phyloP scores from a whole-genome alignment of 2,797 vertebrate species.

The Acanthornis magna region DNA sequence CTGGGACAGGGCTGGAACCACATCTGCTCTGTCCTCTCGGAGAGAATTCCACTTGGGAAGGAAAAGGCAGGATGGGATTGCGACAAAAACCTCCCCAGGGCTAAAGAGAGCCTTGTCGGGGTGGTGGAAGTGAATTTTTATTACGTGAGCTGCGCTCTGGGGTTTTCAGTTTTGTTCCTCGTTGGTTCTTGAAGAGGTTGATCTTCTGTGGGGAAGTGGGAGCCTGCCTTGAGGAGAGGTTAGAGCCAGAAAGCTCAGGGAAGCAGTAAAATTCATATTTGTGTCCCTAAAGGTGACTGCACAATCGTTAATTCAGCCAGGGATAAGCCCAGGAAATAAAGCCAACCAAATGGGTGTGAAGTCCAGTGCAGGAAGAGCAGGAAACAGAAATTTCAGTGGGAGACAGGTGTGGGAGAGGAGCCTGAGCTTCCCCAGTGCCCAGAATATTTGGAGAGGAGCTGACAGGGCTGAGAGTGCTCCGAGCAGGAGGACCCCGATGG shows the following conservation, averaged over 20 bases:
- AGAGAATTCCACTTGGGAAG: neutral
- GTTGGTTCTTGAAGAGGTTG: neutral
- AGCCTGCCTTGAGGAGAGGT: neutral
- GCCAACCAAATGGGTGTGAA: neutral
- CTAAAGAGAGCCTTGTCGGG: neutral
- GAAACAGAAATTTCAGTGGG: neutral
- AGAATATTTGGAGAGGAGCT: neutral
- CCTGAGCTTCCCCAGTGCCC: neutral
- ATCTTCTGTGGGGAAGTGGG: neutral
- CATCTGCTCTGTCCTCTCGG: rapidly evolving
- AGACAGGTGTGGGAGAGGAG: neutral
- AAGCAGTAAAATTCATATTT: neutral
- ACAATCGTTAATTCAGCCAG: neutral
- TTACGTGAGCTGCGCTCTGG: neutral
- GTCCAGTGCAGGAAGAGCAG: neutral
- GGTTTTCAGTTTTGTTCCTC: neutral
- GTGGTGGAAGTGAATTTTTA: neutral
- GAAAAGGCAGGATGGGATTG: neutral
- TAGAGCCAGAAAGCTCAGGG: neutral
- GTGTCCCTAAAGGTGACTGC: neutral
- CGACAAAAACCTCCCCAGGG: neutral
- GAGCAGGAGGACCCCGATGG: neutral
- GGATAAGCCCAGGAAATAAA: neutral
- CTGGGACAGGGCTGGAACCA: neutral
- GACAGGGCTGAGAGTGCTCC: neutral